Percentiles rank a stretch among this genome's conserved stretches.
Conservation (phyloP, 2,888 invertebrate species). For the Buathra laborator region DNA sequence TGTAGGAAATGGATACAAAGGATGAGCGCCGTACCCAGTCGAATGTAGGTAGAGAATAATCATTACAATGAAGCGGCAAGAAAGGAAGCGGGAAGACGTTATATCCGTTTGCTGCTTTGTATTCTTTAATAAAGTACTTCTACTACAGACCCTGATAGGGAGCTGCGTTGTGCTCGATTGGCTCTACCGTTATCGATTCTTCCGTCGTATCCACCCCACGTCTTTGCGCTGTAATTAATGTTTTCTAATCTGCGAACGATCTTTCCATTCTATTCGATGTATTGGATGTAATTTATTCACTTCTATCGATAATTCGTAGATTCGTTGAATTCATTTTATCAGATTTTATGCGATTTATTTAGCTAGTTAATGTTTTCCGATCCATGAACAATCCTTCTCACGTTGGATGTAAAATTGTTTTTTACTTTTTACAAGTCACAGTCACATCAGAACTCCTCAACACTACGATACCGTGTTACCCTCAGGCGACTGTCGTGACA, state of each 20-base stretch:
- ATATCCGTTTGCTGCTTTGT: slow-evolving; percentile 18
- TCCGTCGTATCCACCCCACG: background rate
- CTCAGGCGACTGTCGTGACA: too few relatives aligned
- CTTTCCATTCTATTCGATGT: background rate
- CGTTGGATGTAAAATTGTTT: too few relatives aligned
- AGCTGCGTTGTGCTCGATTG: background rate
- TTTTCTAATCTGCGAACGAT: slow-evolving; percentile 9
- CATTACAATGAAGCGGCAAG: slow-evolving; percentile 19
- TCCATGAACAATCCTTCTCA: too few relatives aligned
- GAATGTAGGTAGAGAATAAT: slow-evolving; percentile 18
- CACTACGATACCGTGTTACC: too few relatives aligned
- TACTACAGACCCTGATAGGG: background rate
- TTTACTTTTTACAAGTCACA: too few relatives aligned
- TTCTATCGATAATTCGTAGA: background rate
- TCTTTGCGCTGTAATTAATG: slow-evolving; percentile 2
- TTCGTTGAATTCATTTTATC: background rate
- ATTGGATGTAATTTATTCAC: background rate
- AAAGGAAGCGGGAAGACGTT: slow-evolving; percentile 16
- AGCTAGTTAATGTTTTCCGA: too few relatives aligned
- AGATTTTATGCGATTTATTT: too few relatives aligned
- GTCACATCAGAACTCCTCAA: too few relatives aligned
- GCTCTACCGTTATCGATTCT: slow-evolving; percentile 11
- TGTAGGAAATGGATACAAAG: background rate
- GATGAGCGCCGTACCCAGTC: background rate
- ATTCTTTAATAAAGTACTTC: slow-evolving; percentile 12